These are phyloP conservation scores for Climacteris rufus DNA, from an alignment of 2,113 vertebrate species.

Conservation along the genomic window DNA sequence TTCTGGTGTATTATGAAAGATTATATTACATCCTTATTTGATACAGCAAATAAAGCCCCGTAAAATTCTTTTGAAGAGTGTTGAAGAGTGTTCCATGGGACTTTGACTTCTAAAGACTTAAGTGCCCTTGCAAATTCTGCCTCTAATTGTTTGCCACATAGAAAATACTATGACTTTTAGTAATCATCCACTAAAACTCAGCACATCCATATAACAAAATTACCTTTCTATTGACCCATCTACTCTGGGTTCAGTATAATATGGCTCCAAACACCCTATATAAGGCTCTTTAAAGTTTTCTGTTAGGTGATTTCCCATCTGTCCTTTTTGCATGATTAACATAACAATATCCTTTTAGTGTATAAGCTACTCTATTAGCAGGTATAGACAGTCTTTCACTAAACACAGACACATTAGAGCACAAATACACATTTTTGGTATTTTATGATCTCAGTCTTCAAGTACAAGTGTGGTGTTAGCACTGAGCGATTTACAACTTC, in stretches of 20 bases:
- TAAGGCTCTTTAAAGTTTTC: background rate
- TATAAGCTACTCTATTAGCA: background rate
- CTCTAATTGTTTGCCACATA: background rate
- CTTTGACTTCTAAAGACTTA: background rate
- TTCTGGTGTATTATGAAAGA: background rate
- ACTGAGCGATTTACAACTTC: background rate
- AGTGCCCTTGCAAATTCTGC: background rate
- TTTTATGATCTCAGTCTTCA: rapidly evolving
- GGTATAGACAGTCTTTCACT: background rate
- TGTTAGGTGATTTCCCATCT: background rate
- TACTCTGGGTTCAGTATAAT: background rate
- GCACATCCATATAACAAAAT: background rate
- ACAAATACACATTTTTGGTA: background rate
- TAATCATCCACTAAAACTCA: background rate
- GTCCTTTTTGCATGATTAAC: background rate
- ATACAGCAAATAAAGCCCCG: background rate
- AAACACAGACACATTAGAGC: background rate
- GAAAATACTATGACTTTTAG: background rate
- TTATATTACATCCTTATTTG: background rate
- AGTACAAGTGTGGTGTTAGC: background rate
- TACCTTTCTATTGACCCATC: background rate
- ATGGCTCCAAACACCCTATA: background rate
- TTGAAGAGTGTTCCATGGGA: background rate
- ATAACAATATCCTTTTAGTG: background rate
- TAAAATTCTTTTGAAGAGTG: background rate